Percentiles rank a stretch among this genome's conserved stretches.
Conservation (phyloP, 2,797 vertebrate species). For the Esox lucius region DNA sequence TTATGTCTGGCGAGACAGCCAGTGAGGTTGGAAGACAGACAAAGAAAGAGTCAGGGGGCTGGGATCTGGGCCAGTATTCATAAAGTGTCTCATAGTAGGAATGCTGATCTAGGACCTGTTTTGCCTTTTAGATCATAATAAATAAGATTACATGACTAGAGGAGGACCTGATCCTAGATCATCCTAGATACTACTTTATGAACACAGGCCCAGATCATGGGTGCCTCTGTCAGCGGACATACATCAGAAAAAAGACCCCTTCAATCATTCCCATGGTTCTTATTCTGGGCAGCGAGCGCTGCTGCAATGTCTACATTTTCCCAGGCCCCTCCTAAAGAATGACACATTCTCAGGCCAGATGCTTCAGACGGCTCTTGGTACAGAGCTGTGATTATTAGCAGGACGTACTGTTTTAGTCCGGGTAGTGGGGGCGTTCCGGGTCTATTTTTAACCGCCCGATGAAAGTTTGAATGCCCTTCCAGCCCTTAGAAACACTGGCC, state of each 20-base stretch:
- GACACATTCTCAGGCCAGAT: conserved; percentile 74
- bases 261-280: conserved; percentile 74
- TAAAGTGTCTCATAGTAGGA: not conserved
- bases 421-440: conserved; percentile 33
- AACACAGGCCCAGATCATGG: conserved; percentile 51
- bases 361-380: conserved; percentile 64
- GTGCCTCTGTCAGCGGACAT: conserved; percentile 55
- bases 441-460: conserved; percentile 72
- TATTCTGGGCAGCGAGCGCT: conserved; percentile 70
- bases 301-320: conserved; percentile 68
- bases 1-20: conserved; percentile 35
- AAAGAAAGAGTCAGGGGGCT: conserved; percentile 42
- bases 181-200: not conserved
- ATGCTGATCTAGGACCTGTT: not conserved
- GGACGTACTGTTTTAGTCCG: conserved; percentile 63
- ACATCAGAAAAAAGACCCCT: conserved; percentile 62
- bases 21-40: conserved; percentile 17
- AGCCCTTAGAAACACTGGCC: conserved; percentile 52
- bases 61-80: not conserved
- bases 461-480: conserved; percentile 68
- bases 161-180: not conserved
- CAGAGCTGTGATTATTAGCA: conserved; percentile 78
- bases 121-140: not conserved
- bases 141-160: not conserved
- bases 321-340: conserved; percentile 79